phyloP scores from a whole-genome alignment of 2,888 invertebrate species.

The Euphydryas editha region DNA sequence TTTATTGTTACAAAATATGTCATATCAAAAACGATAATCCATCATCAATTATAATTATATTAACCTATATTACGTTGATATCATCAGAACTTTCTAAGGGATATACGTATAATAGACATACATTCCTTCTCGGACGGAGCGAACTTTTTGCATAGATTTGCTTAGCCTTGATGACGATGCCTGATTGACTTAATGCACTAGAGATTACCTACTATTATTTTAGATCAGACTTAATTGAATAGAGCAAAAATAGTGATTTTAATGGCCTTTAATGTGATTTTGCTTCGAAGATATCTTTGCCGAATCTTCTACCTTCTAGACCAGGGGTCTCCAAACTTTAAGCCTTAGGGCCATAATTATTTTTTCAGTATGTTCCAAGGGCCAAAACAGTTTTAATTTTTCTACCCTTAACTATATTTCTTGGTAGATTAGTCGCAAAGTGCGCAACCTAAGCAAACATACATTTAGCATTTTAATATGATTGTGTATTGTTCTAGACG shows the following conservation, averaged over 20 bases:
- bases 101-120: constrained; percentile 26
- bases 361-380: no score
- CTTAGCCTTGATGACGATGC: constrained; percentile 32
- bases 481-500: no score
- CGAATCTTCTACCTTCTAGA: no score
- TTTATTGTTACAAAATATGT: constrained; percentile 4
- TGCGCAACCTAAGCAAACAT: no score
- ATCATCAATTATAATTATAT: constrained; percentile 27
- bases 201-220: constrained; percentile 24
- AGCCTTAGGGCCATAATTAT: no score
- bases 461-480: no score
- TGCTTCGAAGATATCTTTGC: not conserved
- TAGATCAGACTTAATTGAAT: constrained; percentile 33
- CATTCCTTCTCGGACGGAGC: constrained; percentile 22
- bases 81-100: constrained; percentile 30
- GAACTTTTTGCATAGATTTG: constrained; percentile 23
- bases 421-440: no score
- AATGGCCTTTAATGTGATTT: not conserved
- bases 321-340: no score
- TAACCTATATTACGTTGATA: constrained; percentile 18
- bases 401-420: no score
- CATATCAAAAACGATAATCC: constrained; percentile 14
- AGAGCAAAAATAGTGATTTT: constrained; percentile 18
- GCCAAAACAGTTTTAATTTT: no score
- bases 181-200: constrained; percentile 32